Conservation (phyloP, 2,888 invertebrate species). For the Sceliomorpha sp. region DNA sequence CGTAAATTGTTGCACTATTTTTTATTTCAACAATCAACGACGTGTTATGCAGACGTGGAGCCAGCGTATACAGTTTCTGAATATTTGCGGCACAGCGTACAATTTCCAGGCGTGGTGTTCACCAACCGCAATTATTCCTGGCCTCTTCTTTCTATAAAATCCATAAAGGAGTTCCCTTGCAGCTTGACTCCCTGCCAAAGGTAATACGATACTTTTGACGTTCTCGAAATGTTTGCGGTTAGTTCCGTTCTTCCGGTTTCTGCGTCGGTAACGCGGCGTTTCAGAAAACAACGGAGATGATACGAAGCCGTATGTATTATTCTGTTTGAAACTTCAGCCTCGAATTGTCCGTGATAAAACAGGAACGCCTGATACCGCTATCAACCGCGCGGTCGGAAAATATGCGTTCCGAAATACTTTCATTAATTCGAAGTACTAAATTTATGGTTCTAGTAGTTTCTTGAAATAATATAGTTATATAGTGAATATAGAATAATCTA, state of each 20-base stretch:
- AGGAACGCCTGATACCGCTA: no score
- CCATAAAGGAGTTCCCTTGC: slow-evolving; percentile 39
- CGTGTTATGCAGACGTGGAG: no score
- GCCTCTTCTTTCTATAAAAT: slow-evolving; percentile 38
- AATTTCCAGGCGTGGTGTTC: slow-evolving; percentile 18
- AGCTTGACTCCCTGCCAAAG: slow-evolving; percentile 58
- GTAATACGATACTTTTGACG: slow-evolving; percentile 61
- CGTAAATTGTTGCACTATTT: neutral
- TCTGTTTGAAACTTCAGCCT: slow-evolving; percentile 11
- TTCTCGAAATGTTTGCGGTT: slow-evolving; percentile 51
- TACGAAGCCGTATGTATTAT: slow-evolving; percentile 29
- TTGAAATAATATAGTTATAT: no score
- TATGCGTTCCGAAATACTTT: no score
- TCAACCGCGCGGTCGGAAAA: no score
- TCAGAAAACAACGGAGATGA: slow-evolving; percentile 30
- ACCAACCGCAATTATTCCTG: slow-evolving; percentile 44
- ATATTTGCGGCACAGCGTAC: slow-evolving; percentile 19
- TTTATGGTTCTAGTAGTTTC: no score
- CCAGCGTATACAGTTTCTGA: slow-evolving; percentile 11
- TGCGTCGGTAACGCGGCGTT: slow-evolving; percentile 32
- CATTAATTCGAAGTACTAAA: no score
- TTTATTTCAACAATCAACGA: no score
- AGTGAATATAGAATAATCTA: no score
- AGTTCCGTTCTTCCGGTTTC: slow-evolving; percentile 47
- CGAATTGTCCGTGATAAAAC: neutral